phyloP scores from a whole-genome alignment of 2,797 vertebrate species.

The Gymnodraco acuticeps region DNA sequence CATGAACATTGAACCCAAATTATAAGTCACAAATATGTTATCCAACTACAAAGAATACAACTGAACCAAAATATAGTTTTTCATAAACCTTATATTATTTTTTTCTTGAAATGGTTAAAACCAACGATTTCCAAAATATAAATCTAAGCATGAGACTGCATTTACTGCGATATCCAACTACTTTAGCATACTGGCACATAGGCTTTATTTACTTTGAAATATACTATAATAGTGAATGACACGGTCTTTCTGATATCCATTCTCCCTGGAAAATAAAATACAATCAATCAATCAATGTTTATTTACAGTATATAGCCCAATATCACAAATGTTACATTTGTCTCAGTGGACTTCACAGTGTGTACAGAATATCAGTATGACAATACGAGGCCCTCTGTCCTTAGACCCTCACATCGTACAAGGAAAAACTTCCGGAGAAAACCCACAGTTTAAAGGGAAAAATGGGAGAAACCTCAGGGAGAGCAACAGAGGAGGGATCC shows the following conservation, averaged over 20 bases:
- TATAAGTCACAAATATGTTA: background rate
- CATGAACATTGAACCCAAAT: background rate
- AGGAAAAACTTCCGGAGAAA: no score
- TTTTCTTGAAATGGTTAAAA: conserved; percentile 8
- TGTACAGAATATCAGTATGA: no score
- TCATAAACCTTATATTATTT: background rate
- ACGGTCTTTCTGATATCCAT: background rate
- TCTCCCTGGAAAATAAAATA: conserved; percentile 15
- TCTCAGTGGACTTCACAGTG: no score
- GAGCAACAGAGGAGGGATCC: no score
- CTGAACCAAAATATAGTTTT: conserved; percentile 9
- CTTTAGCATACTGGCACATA: background rate
- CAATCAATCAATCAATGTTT: background rate
- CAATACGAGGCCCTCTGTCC: no score
- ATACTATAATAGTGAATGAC: background rate
- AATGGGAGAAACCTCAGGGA: no score
- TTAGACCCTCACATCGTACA: no score
- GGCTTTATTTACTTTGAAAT: conserved; percentile 15
- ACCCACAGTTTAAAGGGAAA: no score
- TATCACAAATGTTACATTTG: no score
- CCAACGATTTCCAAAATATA: background rate
- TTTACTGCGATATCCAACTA: no score
- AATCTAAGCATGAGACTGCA: no score
- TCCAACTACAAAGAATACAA: background rate
- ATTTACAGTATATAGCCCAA: no score